A percentile compares a stretch with the other conserved stretches of the same genome.
phyloP scores from a whole-genome alignment of 2,113 vertebrate species.

The Colossoma macropomum region DNA sequence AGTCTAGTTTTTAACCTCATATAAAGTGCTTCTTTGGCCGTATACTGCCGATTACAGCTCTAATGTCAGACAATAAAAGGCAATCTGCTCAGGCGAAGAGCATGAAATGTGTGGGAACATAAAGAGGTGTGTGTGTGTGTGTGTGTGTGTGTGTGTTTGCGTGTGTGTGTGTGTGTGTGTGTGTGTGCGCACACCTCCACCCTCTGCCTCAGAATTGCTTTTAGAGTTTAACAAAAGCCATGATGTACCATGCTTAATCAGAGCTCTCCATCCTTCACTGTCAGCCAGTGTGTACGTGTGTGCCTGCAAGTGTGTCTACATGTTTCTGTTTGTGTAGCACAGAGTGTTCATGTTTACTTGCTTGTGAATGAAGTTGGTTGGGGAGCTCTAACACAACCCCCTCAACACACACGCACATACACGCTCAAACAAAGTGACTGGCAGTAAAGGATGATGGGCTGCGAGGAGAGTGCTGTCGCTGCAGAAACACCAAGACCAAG shows the following conservation, averaged over 20 bases:
- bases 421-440: constrained; percentile 17
- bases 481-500: constrained; percentile 37
- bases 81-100: constrained; percentile 5
- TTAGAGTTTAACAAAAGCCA: constrained; percentile 20
- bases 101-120: constrained; percentile 6
- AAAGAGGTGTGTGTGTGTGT: constrained; percentile 9
- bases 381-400: neutral
- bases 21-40: constrained; percentile 13
- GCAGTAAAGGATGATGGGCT: constrained; percentile 44
- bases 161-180: neutral
- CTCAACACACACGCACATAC: neutral
- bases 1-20: constrained; percentile 15
- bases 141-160: constrained; percentile 11
- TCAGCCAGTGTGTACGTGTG: neutral
- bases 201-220: constrained; percentile 19
- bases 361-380: neutral
- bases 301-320: neutral
- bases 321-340: neutral
- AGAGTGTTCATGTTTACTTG: neutral
- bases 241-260: constrained; percentile 26
- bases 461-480: constrained; percentile 32
- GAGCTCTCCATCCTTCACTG: constrained; percentile 30
- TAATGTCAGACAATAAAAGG: constrained; percentile 41
- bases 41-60: constrained; percentile 37
- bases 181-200: neutral